phyloP scores from a whole-genome alignment of 2,797 vertebrate species.

The Scarus forsteni region DNA sequence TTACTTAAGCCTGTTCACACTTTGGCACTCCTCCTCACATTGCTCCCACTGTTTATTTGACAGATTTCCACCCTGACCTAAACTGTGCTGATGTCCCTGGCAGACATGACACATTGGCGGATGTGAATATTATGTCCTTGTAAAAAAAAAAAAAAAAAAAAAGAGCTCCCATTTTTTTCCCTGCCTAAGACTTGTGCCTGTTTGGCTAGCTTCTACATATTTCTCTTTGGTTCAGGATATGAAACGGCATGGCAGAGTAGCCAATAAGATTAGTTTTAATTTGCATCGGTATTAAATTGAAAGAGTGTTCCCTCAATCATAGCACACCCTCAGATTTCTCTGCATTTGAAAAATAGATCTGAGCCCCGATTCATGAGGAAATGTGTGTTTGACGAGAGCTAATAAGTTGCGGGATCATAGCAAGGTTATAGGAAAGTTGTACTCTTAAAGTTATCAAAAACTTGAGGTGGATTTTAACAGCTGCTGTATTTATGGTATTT shows the following conservation, averaged over 20 bases:
- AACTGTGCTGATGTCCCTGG: conserved; percentile 3
- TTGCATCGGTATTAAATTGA: conserved; percentile 25
- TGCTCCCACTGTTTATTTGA: not conserved
- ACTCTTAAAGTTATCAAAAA: not conserved
- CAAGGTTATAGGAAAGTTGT: conserved; percentile 1
- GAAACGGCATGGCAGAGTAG: conserved; percentile 34
- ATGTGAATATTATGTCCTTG: conserved; percentile 17
- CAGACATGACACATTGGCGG: conserved; percentile 12
- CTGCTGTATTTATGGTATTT: not conserved
- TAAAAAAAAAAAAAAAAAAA: conserved; percentile 3
- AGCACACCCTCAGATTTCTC: not conserved
- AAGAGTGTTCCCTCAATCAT: conserved; percentile 19
- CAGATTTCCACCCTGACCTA: not conserved
- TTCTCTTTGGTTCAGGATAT: conserved; percentile 40
- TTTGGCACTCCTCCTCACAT: not conserved
- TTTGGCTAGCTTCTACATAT: conserved; percentile 1
- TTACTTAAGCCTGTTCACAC: not conserved
- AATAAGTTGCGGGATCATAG: conserved; percentile 12
- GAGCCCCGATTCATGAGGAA: not conserved
- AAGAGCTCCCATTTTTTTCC: not conserved
- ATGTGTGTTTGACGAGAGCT: not conserved
- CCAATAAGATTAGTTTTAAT: conserved; percentile 18
- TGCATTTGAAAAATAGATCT: conserved; percentile 17
- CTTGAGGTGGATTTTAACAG: not conserved
- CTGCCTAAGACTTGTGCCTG: conserved; percentile 8